phyloP scores from a whole-genome alignment of 2,888 invertebrate species.

The Rotaria socialis region DNA sequence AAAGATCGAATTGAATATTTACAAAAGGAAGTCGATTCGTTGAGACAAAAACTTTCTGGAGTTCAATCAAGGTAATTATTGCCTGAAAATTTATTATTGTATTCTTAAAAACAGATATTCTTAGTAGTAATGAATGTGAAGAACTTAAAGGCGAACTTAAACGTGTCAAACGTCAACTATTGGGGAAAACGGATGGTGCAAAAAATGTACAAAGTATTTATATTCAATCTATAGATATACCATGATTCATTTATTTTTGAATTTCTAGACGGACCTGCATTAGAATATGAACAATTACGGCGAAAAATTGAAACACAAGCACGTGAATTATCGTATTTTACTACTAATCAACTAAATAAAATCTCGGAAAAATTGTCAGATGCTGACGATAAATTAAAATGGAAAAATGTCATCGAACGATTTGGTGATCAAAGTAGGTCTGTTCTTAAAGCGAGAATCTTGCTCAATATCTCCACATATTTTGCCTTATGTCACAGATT shows the following conservation, averaged over 20 bases:
- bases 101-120: too few species aligned
- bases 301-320: constrained; percentile 31
- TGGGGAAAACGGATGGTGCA: too few species aligned
- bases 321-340: constrained; percentile 27
- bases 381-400: not conserved
- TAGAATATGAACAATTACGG: constrained; percentile 31
- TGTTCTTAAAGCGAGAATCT: not conserved
- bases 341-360: not conserved
- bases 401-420: not conserved
- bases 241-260: not conserved
- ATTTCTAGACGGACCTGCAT: not conserved
- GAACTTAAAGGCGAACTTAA: not conserved
- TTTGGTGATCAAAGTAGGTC: constrained; percentile 6
- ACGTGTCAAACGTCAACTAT: too few species aligned
- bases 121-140: not conserved
- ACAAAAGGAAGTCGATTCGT: not conserved
- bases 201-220: too few species aligned
- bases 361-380: not conserved
- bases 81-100: too few species aligned
- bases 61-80: not conserved
- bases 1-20: not conserved
- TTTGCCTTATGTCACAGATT: not conserved
- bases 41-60: not conserved
- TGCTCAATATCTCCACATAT: too few species aligned
- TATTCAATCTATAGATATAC: not conserved